phyloP scores from a whole-genome alignment of 2,113 vertebrate genomes.

The Mormyrus lacerda region DNA sequence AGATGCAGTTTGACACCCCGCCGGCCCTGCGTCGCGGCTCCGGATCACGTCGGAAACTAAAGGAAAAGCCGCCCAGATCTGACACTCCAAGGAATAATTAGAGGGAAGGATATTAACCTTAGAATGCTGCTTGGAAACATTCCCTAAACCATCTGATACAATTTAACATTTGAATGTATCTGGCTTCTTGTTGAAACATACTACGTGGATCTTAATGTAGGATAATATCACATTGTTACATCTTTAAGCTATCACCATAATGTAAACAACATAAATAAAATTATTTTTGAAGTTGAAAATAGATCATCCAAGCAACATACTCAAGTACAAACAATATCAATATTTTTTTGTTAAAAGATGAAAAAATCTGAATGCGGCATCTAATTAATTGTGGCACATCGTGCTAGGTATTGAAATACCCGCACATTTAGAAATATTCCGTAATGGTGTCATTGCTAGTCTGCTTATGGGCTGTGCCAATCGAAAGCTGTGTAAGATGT shows the following conservation, averaged over 20 bases:
- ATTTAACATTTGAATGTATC: background rate
- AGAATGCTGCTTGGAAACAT: background rate
- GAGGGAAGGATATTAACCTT: background rate
- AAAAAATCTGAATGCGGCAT: background rate
- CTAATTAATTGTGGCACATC: background rate
- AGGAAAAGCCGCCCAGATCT: slow-evolving; percentile 16
- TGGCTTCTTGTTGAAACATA: background rate
- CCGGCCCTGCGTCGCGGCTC: slow-evolving; percentile 51
- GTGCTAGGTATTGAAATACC: background rate
- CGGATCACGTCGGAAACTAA: slow-evolving; percentile 47
- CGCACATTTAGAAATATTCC: background rate
- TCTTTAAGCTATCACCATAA: background rate
- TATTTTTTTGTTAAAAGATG: background rate
- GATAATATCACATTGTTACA: background rate
- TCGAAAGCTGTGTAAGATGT: background rate
- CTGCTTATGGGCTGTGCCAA: background rate
- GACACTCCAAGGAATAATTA: slow-evolving; percentile 17
- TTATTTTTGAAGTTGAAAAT: background rate
- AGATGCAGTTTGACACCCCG: slow-evolving; percentile 68
- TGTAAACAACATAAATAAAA: background rate
- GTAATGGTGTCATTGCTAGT: background rate
- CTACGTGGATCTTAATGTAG: background rate
- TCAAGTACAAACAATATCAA: background rate
- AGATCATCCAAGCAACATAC: background rate
- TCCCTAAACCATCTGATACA: background rate